phyloP scores from a whole-genome alignment of 2,113 vertebrate genomes.

The Parus major region DNA sequence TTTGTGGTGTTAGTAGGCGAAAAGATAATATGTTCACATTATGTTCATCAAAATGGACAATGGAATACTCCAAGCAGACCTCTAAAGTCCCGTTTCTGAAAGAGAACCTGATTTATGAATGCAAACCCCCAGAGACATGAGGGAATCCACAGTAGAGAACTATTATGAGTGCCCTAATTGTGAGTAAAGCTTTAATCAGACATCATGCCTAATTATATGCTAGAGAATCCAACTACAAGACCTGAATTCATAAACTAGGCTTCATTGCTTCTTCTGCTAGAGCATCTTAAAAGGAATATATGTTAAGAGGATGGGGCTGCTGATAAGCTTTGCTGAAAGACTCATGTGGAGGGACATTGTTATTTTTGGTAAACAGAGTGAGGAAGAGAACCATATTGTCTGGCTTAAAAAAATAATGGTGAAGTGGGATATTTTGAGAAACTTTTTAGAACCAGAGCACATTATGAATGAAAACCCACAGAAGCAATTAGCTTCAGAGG shows the following conservation, averaged over 20 bases:
- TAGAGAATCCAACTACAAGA: neutral
- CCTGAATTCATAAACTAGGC: conserved; percentile 19
- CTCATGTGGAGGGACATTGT: neutral
- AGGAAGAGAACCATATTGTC: neutral
- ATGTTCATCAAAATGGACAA: neutral
- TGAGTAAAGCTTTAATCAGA: conserved; percentile 32
- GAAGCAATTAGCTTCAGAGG: conserved; percentile 40
- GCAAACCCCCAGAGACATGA: neutral
- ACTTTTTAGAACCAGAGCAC: neutral
- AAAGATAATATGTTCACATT: neutral
- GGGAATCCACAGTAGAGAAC: neutral
- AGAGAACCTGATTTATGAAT: neutral
- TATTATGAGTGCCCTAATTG: neutral
- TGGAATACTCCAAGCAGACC: neutral
- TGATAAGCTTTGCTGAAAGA: neutral
- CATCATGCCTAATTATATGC: neutral
- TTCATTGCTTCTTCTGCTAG: neutral
- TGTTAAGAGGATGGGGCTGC: neutral
- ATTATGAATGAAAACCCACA: neutral
- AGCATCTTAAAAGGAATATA: neutral
- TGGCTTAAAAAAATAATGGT: neutral
- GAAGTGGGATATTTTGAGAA: neutral
- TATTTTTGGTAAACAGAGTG: neutral
- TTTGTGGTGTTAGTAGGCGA: neutral
- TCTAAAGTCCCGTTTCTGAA: neutral